Evolutionary conservation across 2,113 vertebrate species (phyloP), one percentile per base, ranked within the genome.

Genomic region (Larimichthys polyactis): DNA sequence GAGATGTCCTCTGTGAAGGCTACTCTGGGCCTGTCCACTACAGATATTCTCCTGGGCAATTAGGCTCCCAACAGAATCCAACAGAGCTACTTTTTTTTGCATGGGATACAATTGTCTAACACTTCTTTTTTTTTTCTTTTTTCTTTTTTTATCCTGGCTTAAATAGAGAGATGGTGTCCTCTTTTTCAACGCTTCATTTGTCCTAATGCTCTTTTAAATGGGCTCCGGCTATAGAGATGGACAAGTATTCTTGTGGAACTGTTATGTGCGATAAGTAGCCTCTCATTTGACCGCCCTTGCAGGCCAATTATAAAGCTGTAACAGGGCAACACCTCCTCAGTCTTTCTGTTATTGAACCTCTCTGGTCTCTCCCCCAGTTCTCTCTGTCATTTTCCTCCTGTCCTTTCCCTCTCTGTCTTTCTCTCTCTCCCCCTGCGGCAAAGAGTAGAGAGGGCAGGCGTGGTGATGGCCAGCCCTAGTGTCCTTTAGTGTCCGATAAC

Each of bases 401-500:
- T 87, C 63, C 84, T 82, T 76, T 64, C 70, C 55, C 54, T 60
- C 70, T 82, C 69, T 74, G 29, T 84, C 74, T 78, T 27, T 73
- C 82, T 89, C 64, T 32, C 68, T 57, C 52, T 74, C 75, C 65
- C 90, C 93, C 91, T 74, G 78, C 81, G 84, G 93, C 91, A 81
- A 71, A 75, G 89, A 70, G 71, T 78, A 87, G 80, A 83, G 82
- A 85, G 91, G 83, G 90, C 89, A 89, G 90, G 83, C 75, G 71
- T 87, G 89, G 86, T 88, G 92, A 86, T 87, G 88, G 86, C 90
- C 86, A 74, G 92, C 87, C 76, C 74, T 66, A 3, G 88, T 93
- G 94, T 95, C 94, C 94, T 95, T 94, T 94, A 94, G 90, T 94
- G 94, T 94, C 94, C 92, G 89, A 94, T 94, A 95, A 94, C 90